phyloP scores from a whole-genome alignment of 2,888 invertebrate genomes.

The Caenorhabditis macrosperma region DNA sequence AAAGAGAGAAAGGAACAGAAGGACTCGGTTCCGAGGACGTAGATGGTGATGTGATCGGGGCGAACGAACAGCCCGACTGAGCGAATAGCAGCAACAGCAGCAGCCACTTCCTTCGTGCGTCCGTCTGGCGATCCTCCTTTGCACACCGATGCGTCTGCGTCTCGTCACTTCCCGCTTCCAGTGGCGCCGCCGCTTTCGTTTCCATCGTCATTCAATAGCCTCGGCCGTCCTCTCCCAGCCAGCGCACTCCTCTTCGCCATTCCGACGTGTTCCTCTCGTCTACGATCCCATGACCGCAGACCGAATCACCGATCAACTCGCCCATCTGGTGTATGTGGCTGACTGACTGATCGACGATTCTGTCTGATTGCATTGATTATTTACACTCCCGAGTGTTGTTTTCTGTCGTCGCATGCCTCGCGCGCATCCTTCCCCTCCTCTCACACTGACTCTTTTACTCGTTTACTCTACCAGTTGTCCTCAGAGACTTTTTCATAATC shows the following conservation, averaged over 20 bases:
- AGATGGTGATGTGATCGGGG: constrained; percentile 17
- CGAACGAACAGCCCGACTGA: neutral
- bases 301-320: constrained; percentile 12
- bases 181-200: constrained; percentile 10
- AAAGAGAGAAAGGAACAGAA: too few species aligned
- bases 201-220: constrained; percentile 34
- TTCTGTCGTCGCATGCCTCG: neutral
- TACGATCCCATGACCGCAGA: constrained; percentile 33
- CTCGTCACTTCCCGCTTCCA: constrained; percentile 31
- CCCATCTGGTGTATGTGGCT: neutral
- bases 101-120: neutral
- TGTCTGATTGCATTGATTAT: constrained; percentile 30
- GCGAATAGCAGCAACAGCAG: constrained; percentile 1
- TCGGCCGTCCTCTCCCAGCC: constrained; percentile 3
- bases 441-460: neutral
- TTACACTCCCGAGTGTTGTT: constrained; percentile 26
- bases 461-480: neutral
- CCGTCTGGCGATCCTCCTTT: constrained; percentile 25
- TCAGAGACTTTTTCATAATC: neutral
- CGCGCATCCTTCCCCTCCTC: neutral
- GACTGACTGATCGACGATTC: constrained; percentile 28
- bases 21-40: neutral
- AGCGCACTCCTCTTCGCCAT: neutral
- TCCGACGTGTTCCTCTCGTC: constrained; percentile 22
- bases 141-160: constrained; percentile 47